Evolutionary conservation across 2,797 vertebrate genomes (phyloP).

Genomic region (Serranus cabrilla): DNA sequence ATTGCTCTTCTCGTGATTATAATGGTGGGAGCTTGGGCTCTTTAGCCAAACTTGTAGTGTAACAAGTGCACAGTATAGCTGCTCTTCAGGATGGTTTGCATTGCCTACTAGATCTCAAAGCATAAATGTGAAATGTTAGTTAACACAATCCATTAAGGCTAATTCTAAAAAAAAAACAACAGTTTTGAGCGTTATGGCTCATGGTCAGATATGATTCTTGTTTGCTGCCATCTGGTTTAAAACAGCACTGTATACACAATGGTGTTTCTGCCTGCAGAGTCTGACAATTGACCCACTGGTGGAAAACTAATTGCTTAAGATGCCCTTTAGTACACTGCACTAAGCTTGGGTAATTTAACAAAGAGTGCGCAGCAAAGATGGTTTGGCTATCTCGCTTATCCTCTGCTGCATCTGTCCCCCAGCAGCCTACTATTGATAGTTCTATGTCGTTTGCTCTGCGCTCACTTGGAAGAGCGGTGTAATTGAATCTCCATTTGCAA

Average conservation of each 20-base stretch:
- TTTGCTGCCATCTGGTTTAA: slow-evolving; percentile 59
- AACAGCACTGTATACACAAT: slow-evolving; percentile 43
- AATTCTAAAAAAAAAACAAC: not conserved
- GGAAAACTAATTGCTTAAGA: slow-evolving; percentile 77
- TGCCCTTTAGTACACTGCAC: slow-evolving; percentile 63
- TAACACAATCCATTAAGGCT: slow-evolving; percentile 15
- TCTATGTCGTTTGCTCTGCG: slow-evolving; percentile 62
- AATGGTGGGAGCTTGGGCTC: slow-evolving; percentile 14
- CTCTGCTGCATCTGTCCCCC: slow-evolving; percentile 59
- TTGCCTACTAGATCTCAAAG: not conserved
- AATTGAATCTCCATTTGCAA: slow-evolving; percentile 79
- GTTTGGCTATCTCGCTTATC: slow-evolving; percentile 53
- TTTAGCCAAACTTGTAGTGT: slow-evolving; percentile 12
- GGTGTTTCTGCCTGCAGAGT: slow-evolving; percentile 61
- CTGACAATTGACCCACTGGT: slow-evolving; percentile 76
- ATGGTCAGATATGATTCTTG: slow-evolving; percentile 45
- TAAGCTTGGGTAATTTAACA: slow-evolving; percentile 80
- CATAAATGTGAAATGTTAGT: slow-evolving; percentile 2
- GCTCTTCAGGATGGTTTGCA: slow-evolving; percentile 2
- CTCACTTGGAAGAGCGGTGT: slow-evolving; percentile 70
- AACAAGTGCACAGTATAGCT: slow-evolving; percentile 1
- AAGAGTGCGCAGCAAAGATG: slow-evolving; percentile 60
- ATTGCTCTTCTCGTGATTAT: slow-evolving; percentile 18
- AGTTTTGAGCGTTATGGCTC: slow-evolving; percentile 16
- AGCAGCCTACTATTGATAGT: slow-evolving; percentile 61